A percentile compares a stretch with the other conserved stretches of the same genome.
Evolutionary conservation across 2,888 invertebrate genomes (phyloP).

Genomic region (Drosophila kokeensis): DNA sequence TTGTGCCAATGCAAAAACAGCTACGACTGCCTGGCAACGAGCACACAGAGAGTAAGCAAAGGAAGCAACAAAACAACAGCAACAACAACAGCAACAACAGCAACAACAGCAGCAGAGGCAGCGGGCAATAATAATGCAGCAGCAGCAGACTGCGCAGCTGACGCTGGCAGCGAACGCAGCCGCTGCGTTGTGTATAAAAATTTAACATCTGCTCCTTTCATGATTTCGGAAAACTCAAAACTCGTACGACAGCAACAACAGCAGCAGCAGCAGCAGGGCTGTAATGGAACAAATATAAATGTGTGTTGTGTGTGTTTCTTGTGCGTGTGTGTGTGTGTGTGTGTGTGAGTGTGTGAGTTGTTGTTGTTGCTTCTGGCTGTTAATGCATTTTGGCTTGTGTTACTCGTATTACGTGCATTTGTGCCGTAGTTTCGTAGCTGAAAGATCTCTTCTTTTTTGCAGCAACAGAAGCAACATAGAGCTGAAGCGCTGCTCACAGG

Average conservation of each 20-base stretch:
- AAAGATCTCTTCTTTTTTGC: slow-evolving; percentile 47
- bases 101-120: slow-evolving; percentile 32
- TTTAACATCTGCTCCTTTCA: slow-evolving; percentile 85
- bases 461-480: slow-evolving; percentile 11
- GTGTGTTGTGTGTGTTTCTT: slow-evolving; percentile 33
- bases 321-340: slow-evolving; percentile 14
- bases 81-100: slow-evolving; percentile 34
- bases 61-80: slow-evolving; percentile 59
- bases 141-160: slow-evolving; percentile 36
- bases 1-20: slow-evolving; percentile 57
- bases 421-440: slow-evolving; percentile 61
- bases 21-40: slow-evolving; percentile 55
- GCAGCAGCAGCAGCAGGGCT: slow-evolving; percentile 57
- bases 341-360: slow-evolving; percentile 22
- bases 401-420: slow-evolving; percentile 79
- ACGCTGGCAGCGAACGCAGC: slow-evolving; percentile 41
- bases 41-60: slow-evolving; percentile 30
- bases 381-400: slow-evolving; percentile 81
- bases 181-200: slow-evolving; percentile 77
- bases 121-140: slow-evolving; percentile 66
- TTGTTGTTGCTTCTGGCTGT: slow-evolving; percentile 55
- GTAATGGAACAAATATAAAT: slow-evolving; percentile 74
- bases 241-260: slow-evolving; percentile 69
- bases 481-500: slow-evolving; percentile 40
- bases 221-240: slow-evolving; percentile 85